phyloP scores from a whole-genome alignment of 1,140 invertebrate species.

The Saxidomus purpurata region DNA sequence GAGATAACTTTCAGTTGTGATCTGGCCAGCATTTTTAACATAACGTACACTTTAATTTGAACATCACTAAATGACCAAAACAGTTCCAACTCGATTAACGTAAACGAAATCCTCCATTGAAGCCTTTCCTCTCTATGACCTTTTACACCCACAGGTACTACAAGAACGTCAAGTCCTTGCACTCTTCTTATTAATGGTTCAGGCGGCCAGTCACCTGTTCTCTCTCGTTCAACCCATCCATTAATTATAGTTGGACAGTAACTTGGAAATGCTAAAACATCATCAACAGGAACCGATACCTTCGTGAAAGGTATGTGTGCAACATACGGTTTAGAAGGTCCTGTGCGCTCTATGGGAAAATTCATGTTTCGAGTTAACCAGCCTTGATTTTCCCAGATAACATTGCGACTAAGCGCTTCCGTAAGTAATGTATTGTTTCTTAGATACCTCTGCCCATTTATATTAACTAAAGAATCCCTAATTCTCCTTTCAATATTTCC shows the following conservation, averaged over 20 bases:
- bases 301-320: neutral
- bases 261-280: constrained; percentile 14
- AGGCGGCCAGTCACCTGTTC: neutral
- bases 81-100: neutral
- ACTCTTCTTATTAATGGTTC: neutral
- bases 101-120: constrained; percentile 39
- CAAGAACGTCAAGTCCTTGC: neutral
- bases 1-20: neutral
- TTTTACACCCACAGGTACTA: constrained; percentile 21
- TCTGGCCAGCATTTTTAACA: constrained; percentile 34
- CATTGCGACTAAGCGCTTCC: neutral
- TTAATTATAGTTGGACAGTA: neutral
- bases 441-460: neutral
- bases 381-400: too few species aligned
- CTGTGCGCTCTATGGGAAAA: neutral
- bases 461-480: too few species aligned
- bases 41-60: constrained; percentile 37
- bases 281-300: neutral
- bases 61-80: constrained; percentile 27
- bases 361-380: neutral
- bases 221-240: neutral
- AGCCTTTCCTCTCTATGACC: neutral
- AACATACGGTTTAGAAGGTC: neutral
- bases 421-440: neutral
- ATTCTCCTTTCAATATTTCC: neutral